phyloP scores from a whole-genome alignment of 2,888 invertebrate genomes.

The Leptura quadrifasciata region DNA sequence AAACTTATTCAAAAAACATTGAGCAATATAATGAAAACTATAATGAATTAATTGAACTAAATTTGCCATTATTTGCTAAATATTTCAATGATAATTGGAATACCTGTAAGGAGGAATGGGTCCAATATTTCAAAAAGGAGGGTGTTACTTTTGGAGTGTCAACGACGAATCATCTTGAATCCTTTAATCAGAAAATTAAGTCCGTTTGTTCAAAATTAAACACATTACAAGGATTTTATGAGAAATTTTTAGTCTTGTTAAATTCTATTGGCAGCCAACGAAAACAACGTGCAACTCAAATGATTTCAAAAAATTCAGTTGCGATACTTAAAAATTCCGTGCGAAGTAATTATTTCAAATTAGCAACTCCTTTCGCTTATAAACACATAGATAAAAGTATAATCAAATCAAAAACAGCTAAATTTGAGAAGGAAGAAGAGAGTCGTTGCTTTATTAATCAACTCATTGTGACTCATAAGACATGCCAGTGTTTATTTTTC shows the following conservation, averaged over 20 bases:
- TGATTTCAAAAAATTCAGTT: neutral
- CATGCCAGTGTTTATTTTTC: neutral
- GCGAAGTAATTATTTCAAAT: constrained; percentile 5
- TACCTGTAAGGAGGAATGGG: constrained; percentile 35
- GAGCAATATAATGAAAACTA: constrained; percentile 29
- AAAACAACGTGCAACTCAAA: constrained; percentile 8
- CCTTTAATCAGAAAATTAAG: constrained; percentile 43
- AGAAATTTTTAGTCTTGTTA: constrained; percentile 24
- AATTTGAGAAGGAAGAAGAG: neutral
- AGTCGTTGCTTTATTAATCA: neutral
- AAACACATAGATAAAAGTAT: constrained; percentile 1
- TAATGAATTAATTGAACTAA: constrained; percentile 23
- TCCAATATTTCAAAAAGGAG: constrained; percentile 33
- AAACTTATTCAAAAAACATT: constrained; percentile 37
- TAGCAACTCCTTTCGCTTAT: constrained; percentile 5
- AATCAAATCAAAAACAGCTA: neutral
- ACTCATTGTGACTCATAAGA: neutral
- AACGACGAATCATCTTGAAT: no score
- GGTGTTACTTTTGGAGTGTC: constrained; percentile 32
- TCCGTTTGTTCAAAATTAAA: constrained; percentile 27
- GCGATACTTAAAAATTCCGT: neutral
- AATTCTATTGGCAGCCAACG: constrained; percentile 21
- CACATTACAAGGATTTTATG: constrained; percentile 22
- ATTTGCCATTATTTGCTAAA: constrained; percentile 30
- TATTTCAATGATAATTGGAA: constrained; percentile 44